Evolutionary conservation across 2,113 vertebrate genomes (phyloP).

Genomic region (Thamnophis sirtalis): DNA sequence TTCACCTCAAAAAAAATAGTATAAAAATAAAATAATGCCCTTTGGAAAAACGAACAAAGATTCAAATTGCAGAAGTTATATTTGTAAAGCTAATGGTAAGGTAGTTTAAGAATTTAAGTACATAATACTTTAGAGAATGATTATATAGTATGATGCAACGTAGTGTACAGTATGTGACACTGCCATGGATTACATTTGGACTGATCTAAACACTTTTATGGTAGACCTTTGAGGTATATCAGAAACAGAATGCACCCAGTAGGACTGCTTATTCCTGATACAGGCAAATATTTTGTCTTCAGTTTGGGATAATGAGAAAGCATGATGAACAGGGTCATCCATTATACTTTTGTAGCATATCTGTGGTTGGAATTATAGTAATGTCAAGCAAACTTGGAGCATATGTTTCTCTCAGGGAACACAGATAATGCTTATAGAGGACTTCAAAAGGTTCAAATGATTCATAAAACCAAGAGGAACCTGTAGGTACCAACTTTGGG

Average conservation of each 20-base stretch:
- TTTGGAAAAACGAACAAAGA: not conserved
- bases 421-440: not conserved
- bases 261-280: not conserved
- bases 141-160: not conserved
- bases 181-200: not conserved
- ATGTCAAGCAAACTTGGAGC: not conserved
- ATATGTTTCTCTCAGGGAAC: not conserved
- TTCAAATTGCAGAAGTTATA: not conserved
- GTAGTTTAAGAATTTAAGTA: not conserved
- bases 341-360: not conserved
- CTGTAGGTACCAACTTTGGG: not conserved
- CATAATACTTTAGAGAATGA: not conserved
- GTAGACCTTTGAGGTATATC: not conserved
- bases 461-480: not conserved
- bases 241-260: not conserved
- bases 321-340: not conserved
- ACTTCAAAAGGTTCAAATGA: not conserved
- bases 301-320: not conserved
- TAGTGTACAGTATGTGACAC: not conserved
- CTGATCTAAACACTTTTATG: not conserved
- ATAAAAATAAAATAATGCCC: not conserved
- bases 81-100: not conserved
- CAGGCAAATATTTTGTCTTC: no score
- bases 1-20: not conserved
- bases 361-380: not conserved